These are phyloP conservation scores for Drosophila sp. DNA, from an alignment of 1,140 invertebrate genomes.

Conservation along the genomic window DNA sequence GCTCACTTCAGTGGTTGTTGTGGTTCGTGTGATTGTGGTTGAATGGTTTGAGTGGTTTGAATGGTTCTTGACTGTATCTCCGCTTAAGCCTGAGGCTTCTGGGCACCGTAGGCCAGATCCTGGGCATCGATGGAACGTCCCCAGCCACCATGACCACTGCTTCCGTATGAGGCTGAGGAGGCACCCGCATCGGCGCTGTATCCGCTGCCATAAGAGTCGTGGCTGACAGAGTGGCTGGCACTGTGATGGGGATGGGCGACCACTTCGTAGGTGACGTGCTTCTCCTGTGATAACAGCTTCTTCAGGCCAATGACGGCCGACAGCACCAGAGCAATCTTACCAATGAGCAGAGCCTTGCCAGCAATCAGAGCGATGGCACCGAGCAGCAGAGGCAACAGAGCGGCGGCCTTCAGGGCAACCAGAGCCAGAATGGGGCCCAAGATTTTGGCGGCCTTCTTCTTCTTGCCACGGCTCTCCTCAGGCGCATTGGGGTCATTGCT, in stretches of 20 bases:
- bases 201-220: slow-evolving; percentile 88
- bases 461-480: slow-evolving; percentile 90
- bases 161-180: slow-evolving; percentile 86
- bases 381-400: slow-evolving; percentile 90
- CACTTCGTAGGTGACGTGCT: slow-evolving; percentile 93
- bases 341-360: slow-evolving; percentile 92
- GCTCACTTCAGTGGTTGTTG: slow-evolving; percentile 65
- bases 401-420: slow-evolving; percentile 91
- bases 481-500: slow-evolving; percentile 85
- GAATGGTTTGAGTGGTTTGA: slow-evolving; percentile 36
- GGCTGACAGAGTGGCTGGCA: slow-evolving; percentile 87
- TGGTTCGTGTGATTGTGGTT: slow-evolving; percentile 45
- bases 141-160: slow-evolving; percentile 88
- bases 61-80: slow-evolving; percentile 35
- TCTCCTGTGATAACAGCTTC: slow-evolving; percentile 90
- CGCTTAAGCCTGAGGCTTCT: slow-evolving; percentile 86
- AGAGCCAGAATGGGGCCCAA: slow-evolving; percentile 91
- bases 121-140: slow-evolving; percentile 90
- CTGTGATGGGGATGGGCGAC: slow-evolving; percentile 92
- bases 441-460: slow-evolving; percentile 92
- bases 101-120: slow-evolving; percentile 90
- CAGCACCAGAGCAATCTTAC: slow-evolving; percentile 92
- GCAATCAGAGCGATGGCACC: slow-evolving; percentile 93
- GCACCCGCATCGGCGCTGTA: slow-evolving; percentile 86
- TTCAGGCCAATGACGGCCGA: slow-evolving; percentile 93